phyloP scores from a whole-genome alignment of 2,113 vertebrate species.

The Mola mola region DNA sequence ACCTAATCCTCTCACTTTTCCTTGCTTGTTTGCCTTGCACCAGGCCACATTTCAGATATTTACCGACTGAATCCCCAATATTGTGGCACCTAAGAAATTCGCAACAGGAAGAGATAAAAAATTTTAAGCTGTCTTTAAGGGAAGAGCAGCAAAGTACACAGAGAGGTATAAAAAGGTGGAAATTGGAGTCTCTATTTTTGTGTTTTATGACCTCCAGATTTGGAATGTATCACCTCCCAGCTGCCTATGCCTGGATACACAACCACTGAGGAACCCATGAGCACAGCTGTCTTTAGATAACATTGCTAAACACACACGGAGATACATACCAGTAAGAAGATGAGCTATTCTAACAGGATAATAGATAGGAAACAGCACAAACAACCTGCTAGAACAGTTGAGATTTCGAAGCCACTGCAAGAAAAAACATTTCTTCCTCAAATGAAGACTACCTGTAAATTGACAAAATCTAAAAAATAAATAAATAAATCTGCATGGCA shows the following conservation, averaged over 20 bases:
- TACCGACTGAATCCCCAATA: constrained; percentile 4
- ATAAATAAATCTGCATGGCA: not conserved
- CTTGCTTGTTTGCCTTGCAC: constrained; percentile 14
- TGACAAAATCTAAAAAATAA: not conserved
- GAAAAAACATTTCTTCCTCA: too few relatives aligned
- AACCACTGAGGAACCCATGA: constrained; percentile 36
- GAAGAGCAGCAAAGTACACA: constrained; percentile 8
- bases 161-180: constrained; percentile 37
- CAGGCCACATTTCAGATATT: constrained; percentile 13
- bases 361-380: not conserved
- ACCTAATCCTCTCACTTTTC: constrained; percentile 41
- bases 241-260: constrained; percentile 63
- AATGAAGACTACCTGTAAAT: not conserved
- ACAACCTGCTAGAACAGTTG: not conserved
- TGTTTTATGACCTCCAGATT: constrained; percentile 77
- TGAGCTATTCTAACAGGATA: constrained; percentile 1
- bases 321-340: not conserved
- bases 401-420: not conserved
- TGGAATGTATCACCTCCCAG: constrained; percentile 74
- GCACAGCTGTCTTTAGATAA: constrained; percentile 62
- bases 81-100: not conserved
- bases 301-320: constrained; percentile 18
- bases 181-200: constrained; percentile 72
- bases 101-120: not conserved
- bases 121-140: constrained; percentile 3